Conservation (phyloP, 2,888 invertebrate species). For the Sinopyrophorus schimmeli region DNA sequence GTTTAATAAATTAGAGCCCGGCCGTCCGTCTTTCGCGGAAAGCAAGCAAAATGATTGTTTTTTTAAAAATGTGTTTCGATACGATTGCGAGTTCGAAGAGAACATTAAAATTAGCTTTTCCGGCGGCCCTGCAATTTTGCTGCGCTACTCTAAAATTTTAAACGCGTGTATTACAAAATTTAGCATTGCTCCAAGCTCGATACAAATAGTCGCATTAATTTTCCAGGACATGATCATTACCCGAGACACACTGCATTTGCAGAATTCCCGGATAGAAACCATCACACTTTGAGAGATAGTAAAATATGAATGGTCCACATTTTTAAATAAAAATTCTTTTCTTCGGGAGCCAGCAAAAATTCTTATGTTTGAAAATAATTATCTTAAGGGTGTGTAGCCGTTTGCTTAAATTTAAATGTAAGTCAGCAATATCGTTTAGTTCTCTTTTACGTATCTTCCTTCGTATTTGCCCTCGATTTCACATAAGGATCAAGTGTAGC, state of each 20-base stretch:
- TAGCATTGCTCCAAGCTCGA: slow-evolving; percentile 12
- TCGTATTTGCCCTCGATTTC: slow-evolving; percentile 3
- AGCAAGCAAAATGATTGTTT: no score
- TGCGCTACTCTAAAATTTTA: slow-evolving; percentile 22
- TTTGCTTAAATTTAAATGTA: slow-evolving; percentile 11
- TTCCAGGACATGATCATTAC: slow-evolving; percentile 22
- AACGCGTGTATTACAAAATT: slow-evolving; percentile 20
- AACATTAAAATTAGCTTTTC: no score
- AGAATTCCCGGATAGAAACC: slow-evolving; percentile 14
- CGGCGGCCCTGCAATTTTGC: slow-evolving; percentile 21
- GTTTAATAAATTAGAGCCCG: no score
- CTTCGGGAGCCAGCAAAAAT: no score
- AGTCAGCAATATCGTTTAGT: slow-evolving; percentile 5
- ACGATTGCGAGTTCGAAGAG: no score
- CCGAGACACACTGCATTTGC: slow-evolving; percentile 24
- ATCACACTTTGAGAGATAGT: no score
- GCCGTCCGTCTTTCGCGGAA: no score
- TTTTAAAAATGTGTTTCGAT: no score
- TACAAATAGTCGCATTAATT: slow-evolving; percentile 30
- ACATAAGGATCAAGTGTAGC: slow-evolving; percentile 15
- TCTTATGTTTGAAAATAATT: no score
- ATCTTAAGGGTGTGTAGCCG: no score
- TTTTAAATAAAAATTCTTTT: no score
- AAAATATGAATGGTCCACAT: no score
- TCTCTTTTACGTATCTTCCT: background rate